These are phyloP conservation scores for Keiferia lycopersicella DNA, from an alignment of 2,888 invertebrate species.

Conservation along the genomic window DNA sequence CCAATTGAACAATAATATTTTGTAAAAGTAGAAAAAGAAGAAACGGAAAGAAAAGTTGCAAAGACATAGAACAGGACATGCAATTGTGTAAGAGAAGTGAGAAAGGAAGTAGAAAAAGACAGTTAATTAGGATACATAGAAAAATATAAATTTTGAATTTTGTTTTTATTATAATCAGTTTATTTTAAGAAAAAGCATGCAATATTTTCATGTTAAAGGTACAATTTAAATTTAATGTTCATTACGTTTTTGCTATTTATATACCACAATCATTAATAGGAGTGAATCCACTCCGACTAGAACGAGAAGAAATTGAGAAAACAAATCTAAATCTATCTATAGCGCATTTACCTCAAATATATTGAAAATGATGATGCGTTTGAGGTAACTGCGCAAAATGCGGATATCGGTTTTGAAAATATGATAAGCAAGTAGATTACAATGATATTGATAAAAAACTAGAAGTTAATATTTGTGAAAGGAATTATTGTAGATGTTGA, in stretches of 20 bases:
- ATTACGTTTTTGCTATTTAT: not conserved
- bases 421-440: not conserved
- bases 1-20: conserved; percentile 22
- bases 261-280: not conserved
- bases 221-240: not conserved
- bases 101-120: conserved; percentile 27
- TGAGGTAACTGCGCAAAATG: conserved; percentile 11
- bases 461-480: not conserved
- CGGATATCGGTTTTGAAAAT: not conserved
- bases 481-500: not conserved
- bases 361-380: not conserved
- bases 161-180: not conserved
- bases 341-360: not conserved
- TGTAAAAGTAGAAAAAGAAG: conserved; percentile 19
- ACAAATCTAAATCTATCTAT: not conserved
- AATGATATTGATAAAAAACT: not conserved
- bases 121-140: conserved; percentile 8
- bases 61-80: conserved; percentile 33
- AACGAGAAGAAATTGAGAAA: not conserved
- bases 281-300: not conserved
- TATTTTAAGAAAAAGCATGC: conserved; percentile 14
- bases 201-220: conserved; percentile 1
- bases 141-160: conserved; percentile 27
- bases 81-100: conserved; percentile 30
- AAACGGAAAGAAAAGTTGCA: conserved; percentile 29